These are phyloP conservation scores for Centropus unirufus DNA, from an alignment of 2,113 vertebrate species.

Conservation along the genomic window DNA sequence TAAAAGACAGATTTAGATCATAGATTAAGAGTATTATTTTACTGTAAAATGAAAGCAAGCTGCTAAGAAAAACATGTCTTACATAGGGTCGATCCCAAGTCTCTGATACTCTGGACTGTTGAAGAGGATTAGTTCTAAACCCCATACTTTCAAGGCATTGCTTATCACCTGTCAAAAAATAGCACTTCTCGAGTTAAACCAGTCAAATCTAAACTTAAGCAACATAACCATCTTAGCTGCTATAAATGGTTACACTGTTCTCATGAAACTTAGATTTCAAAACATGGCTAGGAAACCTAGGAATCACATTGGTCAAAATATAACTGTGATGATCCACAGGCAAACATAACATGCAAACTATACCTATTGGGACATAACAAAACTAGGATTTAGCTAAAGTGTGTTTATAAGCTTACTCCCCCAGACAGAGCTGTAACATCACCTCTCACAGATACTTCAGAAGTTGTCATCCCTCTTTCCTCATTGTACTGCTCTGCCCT, in stretches of 20 bases:
- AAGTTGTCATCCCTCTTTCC: neutral
- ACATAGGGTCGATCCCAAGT: slow-evolving; percentile 94
- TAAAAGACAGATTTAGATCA: neutral
- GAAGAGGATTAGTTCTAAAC: slow-evolving; percentile 96
- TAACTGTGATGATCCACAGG: neutral
- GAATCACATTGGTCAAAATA: neutral
- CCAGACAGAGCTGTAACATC: neutral
- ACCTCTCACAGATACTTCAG: neutral
- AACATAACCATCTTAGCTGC: slow-evolving; percentile 3
- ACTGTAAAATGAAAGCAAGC: slow-evolving; percentile 35
- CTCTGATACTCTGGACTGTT: slow-evolving; percentile 98
- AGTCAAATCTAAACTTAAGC: slow-evolving; percentile 37
- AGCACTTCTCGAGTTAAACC: slow-evolving; percentile 58
- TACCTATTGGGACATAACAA: neutral
- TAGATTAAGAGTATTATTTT: neutral
- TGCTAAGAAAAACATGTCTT: slow-evolving; percentile 69
- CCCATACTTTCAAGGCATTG: slow-evolving; percentile 97
- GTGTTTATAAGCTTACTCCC: neutral
- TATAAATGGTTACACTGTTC: neutral
- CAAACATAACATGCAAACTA: neutral
- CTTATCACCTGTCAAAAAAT: slow-evolving; percentile 91
- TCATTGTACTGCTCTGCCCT: neutral
- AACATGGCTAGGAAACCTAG: neutral
- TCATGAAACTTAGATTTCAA: neutral
- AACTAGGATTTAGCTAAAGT: neutral